A percentile compares a stretch with the other conserved stretches of the same genome.
These are phyloP conservation scores for Anodontia alba DNA, from an alignment of 2,888 invertebrate genomes.

Conservation along the genomic window DNA sequence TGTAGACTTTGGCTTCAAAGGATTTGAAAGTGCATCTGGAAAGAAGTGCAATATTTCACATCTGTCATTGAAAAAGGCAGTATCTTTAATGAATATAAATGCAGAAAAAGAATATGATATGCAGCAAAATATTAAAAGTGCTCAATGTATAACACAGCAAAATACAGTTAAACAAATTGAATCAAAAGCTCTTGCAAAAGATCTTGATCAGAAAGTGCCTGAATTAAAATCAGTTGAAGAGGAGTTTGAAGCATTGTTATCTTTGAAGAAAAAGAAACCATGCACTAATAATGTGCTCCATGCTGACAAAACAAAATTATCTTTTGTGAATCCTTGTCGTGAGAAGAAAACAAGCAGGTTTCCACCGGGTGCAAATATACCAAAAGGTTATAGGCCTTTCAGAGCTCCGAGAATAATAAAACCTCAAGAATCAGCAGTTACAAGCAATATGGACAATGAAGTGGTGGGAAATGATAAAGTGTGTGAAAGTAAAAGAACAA, in stretches of 20 bases:
- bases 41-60: constrained; percentile 19
- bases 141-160: not conserved
- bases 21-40: constrained; percentile 28
- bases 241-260: constrained; percentile 12
- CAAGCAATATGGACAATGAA: not conserved
- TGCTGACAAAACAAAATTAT: too few species aligned
- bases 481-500: not conserved
- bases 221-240: constrained; percentile 12
- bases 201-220: not conserved
- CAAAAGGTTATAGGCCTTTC: constrained; percentile 75
- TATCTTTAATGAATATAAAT: constrained; percentile 25
- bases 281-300: not conserved
- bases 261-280: constrained; percentile 6
- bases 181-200: not conserved
- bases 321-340: not conserved
- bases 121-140: not conserved
- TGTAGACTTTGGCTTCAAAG: not conserved
- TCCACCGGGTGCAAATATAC: constrained; percentile 57
- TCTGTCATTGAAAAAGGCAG: constrained; percentile 33
- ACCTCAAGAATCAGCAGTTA: not conserved
- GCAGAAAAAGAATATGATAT: not conserved
- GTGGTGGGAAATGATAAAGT: not conserved
- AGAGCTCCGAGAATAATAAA: constrained; percentile 65
- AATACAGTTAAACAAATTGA: not conserved
- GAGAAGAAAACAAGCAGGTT: constrained; percentile 11